Conservation (phyloP, 1,140 invertebrate genomes). For the Geopemphigus sp. region DNA sequence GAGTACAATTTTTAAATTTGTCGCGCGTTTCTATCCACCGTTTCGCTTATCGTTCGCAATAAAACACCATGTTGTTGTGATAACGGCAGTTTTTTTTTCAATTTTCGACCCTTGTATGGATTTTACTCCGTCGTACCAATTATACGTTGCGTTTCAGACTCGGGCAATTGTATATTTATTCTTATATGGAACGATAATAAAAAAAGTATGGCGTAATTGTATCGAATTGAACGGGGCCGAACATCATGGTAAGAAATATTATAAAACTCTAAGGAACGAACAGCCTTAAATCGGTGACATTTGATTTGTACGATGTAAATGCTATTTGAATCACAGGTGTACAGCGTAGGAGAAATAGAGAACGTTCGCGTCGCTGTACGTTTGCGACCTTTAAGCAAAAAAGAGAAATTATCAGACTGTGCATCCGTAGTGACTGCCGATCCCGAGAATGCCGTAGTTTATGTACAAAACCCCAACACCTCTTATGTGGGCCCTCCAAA, state of each 20-base stretch:
- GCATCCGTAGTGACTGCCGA: conserved; percentile 66
- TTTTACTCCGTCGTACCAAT: too few relatives aligned
- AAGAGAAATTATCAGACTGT: conserved; percentile 73
- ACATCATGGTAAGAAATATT: neutral
- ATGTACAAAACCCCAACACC: conserved; percentile 65
- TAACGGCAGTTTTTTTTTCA: too few relatives aligned
- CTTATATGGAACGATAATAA: neutral
- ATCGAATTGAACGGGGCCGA: neutral
- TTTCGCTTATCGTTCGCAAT: too few relatives aligned
- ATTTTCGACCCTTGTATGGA: too few relatives aligned
- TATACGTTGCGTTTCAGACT: too few relatives aligned
- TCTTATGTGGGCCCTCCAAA: conserved; percentile 65
- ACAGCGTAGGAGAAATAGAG: conserved; percentile 53
- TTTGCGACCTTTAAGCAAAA: conserved; percentile 82
- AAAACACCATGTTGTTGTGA: too few relatives aligned
- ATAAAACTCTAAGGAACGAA: neutral
- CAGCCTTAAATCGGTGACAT: neutral
- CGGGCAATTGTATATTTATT: too few relatives aligned
- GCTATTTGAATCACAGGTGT: neutral
- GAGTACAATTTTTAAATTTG: too few relatives aligned
- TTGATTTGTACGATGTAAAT: neutral
- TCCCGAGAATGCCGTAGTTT: conserved; percentile 65
- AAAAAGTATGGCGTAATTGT: neutral
- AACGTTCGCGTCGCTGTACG: conserved; percentile 72
- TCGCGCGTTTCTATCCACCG: too few relatives aligned